Evolutionary conservation across 2,797 vertebrate species (phyloP).

Genomic region (Macrochelys suwanniensis): DNA sequence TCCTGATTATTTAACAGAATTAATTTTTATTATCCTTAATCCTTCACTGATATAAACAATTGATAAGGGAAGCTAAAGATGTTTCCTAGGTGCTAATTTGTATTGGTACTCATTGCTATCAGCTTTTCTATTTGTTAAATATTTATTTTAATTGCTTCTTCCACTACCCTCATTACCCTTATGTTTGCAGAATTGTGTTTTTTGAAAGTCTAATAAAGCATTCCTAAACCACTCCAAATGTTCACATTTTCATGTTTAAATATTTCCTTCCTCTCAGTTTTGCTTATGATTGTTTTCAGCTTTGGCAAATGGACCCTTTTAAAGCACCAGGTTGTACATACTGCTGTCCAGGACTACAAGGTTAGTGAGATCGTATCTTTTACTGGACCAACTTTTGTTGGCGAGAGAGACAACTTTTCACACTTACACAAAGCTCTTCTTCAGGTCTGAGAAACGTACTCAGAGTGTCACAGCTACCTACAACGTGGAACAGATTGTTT

Average conservation of each 20-base stretch:
- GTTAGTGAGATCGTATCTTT: not conserved
- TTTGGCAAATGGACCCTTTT: not conserved
- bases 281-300: not conserved
- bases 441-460: not conserved
- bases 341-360: not conserved
- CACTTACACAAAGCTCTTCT: not conserved
- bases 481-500: not conserved
- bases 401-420: not conserved
- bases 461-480: not conserved
- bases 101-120: not conserved
- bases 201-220: not conserved
- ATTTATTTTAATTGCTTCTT: not conserved
- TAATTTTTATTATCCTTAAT: not conserved
- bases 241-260: not conserved
- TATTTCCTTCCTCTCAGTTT: not conserved
- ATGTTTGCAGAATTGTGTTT: not conserved
- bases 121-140: not conserved
- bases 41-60: not conserved
- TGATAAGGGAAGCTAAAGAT: no score
- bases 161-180: not conserved
- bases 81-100: not conserved
- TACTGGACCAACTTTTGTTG: not conserved
- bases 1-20: not conserved
- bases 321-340: not conserved
- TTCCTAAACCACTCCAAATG: not conserved